Evolutionary conservation across 1,140 invertebrate genomes (phyloP).

Genomic region (Drosophila suzukii): DNA sequence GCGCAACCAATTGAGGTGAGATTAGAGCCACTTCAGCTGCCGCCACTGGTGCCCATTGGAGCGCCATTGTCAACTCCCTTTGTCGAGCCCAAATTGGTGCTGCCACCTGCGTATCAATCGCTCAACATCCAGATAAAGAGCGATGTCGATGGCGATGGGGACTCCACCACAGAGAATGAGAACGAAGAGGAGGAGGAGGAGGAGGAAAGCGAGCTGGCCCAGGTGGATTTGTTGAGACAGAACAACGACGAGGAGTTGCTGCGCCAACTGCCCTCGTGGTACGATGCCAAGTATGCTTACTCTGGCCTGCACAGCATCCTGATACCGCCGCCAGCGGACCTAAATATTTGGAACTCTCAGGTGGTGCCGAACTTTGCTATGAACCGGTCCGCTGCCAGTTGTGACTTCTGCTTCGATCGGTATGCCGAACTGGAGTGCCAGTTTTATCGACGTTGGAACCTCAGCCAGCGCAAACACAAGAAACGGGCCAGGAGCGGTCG

Average conservation of each 20-base stretch:
- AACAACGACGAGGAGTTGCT: constrained; percentile 61
- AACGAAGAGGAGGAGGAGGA: constrained; percentile 46
- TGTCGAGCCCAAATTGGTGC: constrained; percentile 47
- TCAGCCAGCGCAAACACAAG: constrained; percentile 81
- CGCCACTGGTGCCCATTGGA: constrained; percentile 68
- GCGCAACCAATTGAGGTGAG: constrained; percentile 51
- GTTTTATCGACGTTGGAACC: constrained; percentile 85
- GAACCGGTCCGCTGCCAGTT: constrained; percentile 83
- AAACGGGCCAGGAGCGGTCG: constrained; percentile 85
- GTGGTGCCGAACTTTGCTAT: constrained; percentile 80
- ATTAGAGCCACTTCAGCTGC: constrained; percentile 58
- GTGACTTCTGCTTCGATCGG: constrained; percentile 86
- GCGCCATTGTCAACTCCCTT: constrained; percentile 68
- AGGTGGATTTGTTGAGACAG: constrained; percentile 71
- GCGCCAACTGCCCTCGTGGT: constrained; percentile 75
- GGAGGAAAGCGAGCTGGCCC: constrained; percentile 53
- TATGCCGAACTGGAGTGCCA: constrained; percentile 86
- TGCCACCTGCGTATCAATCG: constrained; percentile 51
- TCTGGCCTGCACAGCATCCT: constrained; percentile 88
- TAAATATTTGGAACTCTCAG: constrained; percentile 81
- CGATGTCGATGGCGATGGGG: constrained; percentile 25
- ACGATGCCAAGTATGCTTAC: constrained; percentile 86
- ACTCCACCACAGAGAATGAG: constrained; percentile 56
- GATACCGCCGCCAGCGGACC: constrained; percentile 85
- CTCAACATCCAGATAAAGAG: constrained; percentile 55